Evolutionary conservation across 2,113 vertebrate genomes (phyloP).

Genomic region (Eira barbara): DNA sequence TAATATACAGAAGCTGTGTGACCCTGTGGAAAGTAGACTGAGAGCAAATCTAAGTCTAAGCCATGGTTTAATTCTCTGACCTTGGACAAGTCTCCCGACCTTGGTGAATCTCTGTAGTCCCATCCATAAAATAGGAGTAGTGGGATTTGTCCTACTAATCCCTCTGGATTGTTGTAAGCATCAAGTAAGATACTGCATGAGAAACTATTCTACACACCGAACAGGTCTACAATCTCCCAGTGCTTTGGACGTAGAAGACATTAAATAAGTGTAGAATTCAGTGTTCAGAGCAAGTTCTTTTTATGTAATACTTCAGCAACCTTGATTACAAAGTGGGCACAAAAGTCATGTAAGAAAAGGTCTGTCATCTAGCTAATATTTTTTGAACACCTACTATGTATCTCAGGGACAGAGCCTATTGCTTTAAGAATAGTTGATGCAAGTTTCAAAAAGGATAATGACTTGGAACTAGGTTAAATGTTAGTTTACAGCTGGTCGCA

Average conservation of each 20-base stretch:
- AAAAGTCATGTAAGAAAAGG: not conserved
- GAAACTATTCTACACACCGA: not conserved
- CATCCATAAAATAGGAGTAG: not conserved
- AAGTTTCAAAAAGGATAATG: not conserved
- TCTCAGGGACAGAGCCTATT: not conserved
- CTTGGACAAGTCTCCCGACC: not conserved
- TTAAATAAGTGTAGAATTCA: not conserved
- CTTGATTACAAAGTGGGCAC: not conserved
- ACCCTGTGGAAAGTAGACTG: no score
- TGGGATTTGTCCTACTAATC: not conserved
- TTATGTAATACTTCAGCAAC: not conserved
- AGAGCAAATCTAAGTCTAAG: no score
- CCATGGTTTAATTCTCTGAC: not conserved
- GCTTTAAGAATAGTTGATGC: not conserved
- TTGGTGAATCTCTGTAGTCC: not conserved
- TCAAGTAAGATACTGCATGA: not conserved
- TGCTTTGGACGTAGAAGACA: not conserved
- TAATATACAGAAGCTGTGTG: accelerated
- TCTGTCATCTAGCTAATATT: not conserved
- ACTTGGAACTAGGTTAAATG: not conserved
- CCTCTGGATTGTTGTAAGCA: not conserved
- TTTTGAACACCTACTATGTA: not conserved
- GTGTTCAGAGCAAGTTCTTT: not conserved
- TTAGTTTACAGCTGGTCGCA: not conserved
- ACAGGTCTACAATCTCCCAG: not conserved